Evolutionary conservation across 2,888 invertebrate species (phyloP), one percentile per base, ranked within the genome.

Genomic region (Drosophila anceps): DNA sequence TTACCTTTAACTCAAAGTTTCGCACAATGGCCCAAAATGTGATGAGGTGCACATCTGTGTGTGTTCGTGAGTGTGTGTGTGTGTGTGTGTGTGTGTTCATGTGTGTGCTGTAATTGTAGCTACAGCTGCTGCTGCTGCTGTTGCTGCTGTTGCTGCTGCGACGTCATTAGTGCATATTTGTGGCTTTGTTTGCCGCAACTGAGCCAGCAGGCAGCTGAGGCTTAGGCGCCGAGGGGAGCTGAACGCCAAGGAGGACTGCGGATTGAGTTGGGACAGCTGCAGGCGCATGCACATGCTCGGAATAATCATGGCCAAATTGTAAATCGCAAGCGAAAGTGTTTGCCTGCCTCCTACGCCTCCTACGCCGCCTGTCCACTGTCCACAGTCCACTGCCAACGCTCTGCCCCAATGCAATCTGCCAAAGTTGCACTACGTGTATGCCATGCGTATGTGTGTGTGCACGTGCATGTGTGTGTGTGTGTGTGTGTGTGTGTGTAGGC

Each of bases 121-220:
- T 78, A 68, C 77, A 73, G 66, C 72, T 69, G 68, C 60, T 69
- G 41, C 33, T 43, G 27, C n/a, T 67, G 58, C 48, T 54, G 18
- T 31, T 66, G 62, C 62, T 73, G 57, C 73, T 69, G 78, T 31
- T 66, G 62, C 62, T 73, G 57, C 73, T 69, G 78, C 82, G 87
- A 86, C 91, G 82, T 91, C 91, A 91, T 91, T 91, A 91, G 91
- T 88, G 90, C 86, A 88, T 91, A 91, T 91, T 92, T 92, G 91
- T 91, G 91, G 91, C 90, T 90, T 89, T 86, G 83, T 89, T 88
- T 90, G 89, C 92, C 90, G 81, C 92, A 91, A 83, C 82, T 78
- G 76, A 70, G 77, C 76, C 77, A 69, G 69, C 65, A 53, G 61
- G 54, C 37, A 66, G 50, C 67, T 48, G 55, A 41, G 41, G 55